Evolutionary conservation across 30 jellyfish, hydroid and myxozoan genomes (phyloP), one percentile per base, ranked within the genome.

Genomic region (Sanderia malayensis): DNA sequence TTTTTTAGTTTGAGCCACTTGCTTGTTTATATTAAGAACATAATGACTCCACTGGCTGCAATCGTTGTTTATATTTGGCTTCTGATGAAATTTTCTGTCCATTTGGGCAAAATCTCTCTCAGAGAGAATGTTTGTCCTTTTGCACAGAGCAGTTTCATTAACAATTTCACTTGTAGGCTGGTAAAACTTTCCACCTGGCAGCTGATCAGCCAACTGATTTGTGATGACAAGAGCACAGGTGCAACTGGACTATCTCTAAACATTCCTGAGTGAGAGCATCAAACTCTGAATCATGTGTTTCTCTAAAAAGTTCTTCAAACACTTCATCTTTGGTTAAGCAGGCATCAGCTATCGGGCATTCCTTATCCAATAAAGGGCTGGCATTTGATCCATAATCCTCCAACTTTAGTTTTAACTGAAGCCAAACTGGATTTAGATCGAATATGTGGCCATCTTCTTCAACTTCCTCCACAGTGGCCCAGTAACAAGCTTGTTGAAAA

Each of bases 361-460:
- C 52, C 13, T 37, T 37, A 4, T 37, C 74, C 67, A 7, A 6
- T 28, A 6, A 61, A 30, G 8, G 23, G 23, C 26, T 25, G 84
- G 84, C 8, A 72, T 23, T 25, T 44, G 19, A 7, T 21, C 70
- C 18, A 69, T 30, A 18, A 11, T 28, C 11, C 2, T 28, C 60
- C 19, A 72, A 18, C 30, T 33, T 47, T 44, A 15, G 41, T 46
- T 23, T 69, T 44, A 23, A 31, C 70, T 1, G 28, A 31, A 22
- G 18, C 74, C 74, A 61, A 19, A 22, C 57, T 2, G 9, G 6
- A 31, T 67, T 67, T 30, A 67, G 26, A 17, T 31, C 71, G 22
- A 67, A 67, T 19, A 67, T 67, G 23, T 67, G 80, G 45, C 82
- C 82, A 46, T 4, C 6, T 27, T 73, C 85, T 57, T 57, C 82